Evolutionary conservation across 1,140 invertebrate species (phyloP).

Genomic region (Cylas formicarius): DNA sequence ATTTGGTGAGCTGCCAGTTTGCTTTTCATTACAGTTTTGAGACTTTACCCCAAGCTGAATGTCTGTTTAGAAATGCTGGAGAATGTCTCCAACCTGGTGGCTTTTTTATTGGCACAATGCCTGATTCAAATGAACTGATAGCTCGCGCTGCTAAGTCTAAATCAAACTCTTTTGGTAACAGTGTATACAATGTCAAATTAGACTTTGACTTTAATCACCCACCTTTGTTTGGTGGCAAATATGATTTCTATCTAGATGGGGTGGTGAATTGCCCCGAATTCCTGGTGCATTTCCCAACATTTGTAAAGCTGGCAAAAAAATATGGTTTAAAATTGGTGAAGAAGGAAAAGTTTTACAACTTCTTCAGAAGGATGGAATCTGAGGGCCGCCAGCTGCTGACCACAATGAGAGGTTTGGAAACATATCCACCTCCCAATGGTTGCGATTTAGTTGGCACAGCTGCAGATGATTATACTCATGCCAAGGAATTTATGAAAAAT

Average conservation of each 20-base stretch:
- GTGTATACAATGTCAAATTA: slow-evolving; percentile 78
- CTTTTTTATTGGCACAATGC: slow-evolving; percentile 94
- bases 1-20: slow-evolving; percentile 96
- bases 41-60: slow-evolving; percentile 79
- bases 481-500: slow-evolving; percentile 52
- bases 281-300: slow-evolving; percentile 84
- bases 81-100: slow-evolving; percentile 84
- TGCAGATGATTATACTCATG: slow-evolving; percentile 66
- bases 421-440: slow-evolving; percentile 53
- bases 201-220: slow-evolving; percentile 61
- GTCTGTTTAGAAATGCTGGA: slow-evolving; percentile 87
- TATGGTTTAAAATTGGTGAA: slow-evolving; percentile 73
- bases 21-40: slow-evolving; percentile 97
- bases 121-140: slow-evolving; percentile 88
- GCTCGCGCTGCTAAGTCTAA: slow-evolving; percentile 48
- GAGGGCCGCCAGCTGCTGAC: slow-evolving; percentile 56
- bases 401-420: slow-evolving; percentile 69
- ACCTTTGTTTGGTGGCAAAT: slow-evolving; percentile 92
- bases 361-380: slow-evolving; percentile 60
- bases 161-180: slow-evolving; percentile 73
- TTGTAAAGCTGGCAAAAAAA: slow-evolving; percentile 75
- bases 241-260: slow-evolving; percentile 91
- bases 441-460: slow-evolving; percentile 51
- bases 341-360: slow-evolving; percentile 72
- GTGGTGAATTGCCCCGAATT: slow-evolving; percentile 99